Conservation (phyloP, 2,113 vertebrate genomes). For the Chionis minor region DNA sequence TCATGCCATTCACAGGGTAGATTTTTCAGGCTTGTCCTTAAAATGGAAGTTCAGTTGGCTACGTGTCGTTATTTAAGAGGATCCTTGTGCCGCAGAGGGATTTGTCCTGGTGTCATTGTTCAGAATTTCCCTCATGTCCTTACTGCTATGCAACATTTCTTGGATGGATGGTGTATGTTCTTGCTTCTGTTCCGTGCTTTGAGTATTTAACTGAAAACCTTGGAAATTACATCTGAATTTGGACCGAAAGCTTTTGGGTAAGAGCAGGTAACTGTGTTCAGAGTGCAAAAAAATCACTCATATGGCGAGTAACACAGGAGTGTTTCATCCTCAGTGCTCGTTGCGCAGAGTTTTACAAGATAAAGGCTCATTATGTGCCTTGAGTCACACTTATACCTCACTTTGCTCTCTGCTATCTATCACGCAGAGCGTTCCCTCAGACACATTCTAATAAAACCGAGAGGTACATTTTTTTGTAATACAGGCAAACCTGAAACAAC, state of each 20-base stretch:
- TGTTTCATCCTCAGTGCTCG: neutral
- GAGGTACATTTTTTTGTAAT: neutral
- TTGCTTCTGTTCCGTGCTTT: neutral
- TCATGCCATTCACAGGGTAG: neutral
- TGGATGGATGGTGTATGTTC: neutral
- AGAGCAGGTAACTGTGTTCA: neutral
- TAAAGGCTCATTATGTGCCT: neutral
- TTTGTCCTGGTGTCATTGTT: neutral
- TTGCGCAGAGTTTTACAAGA: neutral
- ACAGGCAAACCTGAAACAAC: conserved; percentile 27
- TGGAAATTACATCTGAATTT: neutral
- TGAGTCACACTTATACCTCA: neutral
- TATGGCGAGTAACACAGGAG: neutral
- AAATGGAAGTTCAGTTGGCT: neutral
- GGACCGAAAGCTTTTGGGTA: neutral
- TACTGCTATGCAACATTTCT: neutral
- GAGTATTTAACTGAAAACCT: neutral
- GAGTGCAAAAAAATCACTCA: neutral
- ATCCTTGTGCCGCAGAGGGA: neutral
- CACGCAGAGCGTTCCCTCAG: neutral
- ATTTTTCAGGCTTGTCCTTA: neutral
- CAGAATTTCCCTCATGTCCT: neutral
- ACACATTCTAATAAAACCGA: neutral
- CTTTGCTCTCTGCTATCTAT: neutral
- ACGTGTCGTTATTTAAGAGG: neutral